phyloP scores from a whole-genome alignment of 2,113 vertebrate genomes.

The Atractosteus spatula region DNA sequence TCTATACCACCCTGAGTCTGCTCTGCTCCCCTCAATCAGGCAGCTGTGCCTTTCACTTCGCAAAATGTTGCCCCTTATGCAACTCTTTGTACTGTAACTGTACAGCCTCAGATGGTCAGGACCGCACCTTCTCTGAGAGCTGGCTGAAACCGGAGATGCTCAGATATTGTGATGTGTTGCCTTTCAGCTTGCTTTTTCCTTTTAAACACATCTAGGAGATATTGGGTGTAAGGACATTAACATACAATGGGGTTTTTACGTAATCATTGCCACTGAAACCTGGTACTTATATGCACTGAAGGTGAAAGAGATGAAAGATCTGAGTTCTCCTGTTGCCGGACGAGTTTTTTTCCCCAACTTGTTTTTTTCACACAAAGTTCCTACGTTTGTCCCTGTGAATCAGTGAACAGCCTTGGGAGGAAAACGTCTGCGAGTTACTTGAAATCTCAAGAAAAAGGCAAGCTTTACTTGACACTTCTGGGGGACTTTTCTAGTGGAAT shows the following conservation, averaged over 20 bases:
- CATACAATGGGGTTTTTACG: slow-evolving; percentile 55
- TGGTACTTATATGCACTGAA: slow-evolving; percentile 56
- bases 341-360: slow-evolving; percentile 28
- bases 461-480: slow-evolving; percentile 14
- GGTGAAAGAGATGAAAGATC: slow-evolving; percentile 61
- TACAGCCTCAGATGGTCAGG: slow-evolving; percentile 45
- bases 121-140: slow-evolving; percentile 53
- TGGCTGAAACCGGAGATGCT: slow-evolving; percentile 68
- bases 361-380: slow-evolving; percentile 32
- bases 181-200: slow-evolving; percentile 57
- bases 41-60: not conserved
- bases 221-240: slow-evolving; percentile 56
- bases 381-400: slow-evolving; percentile 43
- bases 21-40: too few relatives aligned
- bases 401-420: slow-evolving; percentile 43
- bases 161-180: slow-evolving; percentile 58
- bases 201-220: slow-evolving; percentile 42
- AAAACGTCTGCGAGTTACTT: slow-evolving; percentile 25
- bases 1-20: too few relatives aligned
- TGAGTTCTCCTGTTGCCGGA: slow-evolving; percentile 39
- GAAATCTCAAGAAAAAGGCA: slow-evolving; percentile 30
- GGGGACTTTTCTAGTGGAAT: slow-evolving; percentile 18
- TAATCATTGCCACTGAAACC: slow-evolving; percentile 44
- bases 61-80: slow-evolving; percentile 28
- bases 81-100: slow-evolving; percentile 23